Conservation (phyloP, 2,888 invertebrate species). For the Panzeria rudis region DNA sequence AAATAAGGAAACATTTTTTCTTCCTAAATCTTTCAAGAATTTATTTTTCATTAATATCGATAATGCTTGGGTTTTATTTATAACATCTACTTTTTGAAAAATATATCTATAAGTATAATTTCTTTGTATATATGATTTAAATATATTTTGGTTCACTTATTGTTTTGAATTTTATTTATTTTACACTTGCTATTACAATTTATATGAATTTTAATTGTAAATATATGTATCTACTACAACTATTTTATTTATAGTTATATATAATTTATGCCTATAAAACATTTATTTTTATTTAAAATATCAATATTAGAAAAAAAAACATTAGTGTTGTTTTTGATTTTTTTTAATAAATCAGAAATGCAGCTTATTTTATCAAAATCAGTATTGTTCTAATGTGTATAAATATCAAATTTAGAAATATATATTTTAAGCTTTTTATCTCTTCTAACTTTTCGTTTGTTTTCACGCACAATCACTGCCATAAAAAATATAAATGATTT, state of each 20-base stretch:
- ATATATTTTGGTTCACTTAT: constrained; percentile 23
- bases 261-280: constrained; percentile 15
- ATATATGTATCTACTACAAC: constrained; percentile 9
- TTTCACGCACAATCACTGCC: neutral
- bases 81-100: constrained; percentile 58
- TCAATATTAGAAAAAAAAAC: neutral
- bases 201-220: constrained; percentile 35
- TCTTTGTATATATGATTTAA: constrained; percentile 25
- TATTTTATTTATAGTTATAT: constrained; percentile 2
- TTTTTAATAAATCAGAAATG: neutral
- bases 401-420: neutral
- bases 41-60: neutral
- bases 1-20: neutral
- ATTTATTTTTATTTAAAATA: constrained; percentile 20
- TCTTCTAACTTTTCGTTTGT: neutral
- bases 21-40: constrained; percentile 27
- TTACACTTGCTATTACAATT: constrained; percentile 46
- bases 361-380: neutral
- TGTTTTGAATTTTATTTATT: constrained; percentile 30
- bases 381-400: neutral
- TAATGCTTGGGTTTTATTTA: constrained; percentile 29
- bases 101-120: constrained; percentile 45
- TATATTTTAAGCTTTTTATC: constrained; percentile 5
- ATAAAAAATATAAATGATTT: constrained; percentile 19
- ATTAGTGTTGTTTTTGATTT: neutral